These are phyloP conservation scores for Himantopus leucocephalus DNA, from an alignment of 2,113 vertebrate genomes.

Conservation along the genomic window DNA sequence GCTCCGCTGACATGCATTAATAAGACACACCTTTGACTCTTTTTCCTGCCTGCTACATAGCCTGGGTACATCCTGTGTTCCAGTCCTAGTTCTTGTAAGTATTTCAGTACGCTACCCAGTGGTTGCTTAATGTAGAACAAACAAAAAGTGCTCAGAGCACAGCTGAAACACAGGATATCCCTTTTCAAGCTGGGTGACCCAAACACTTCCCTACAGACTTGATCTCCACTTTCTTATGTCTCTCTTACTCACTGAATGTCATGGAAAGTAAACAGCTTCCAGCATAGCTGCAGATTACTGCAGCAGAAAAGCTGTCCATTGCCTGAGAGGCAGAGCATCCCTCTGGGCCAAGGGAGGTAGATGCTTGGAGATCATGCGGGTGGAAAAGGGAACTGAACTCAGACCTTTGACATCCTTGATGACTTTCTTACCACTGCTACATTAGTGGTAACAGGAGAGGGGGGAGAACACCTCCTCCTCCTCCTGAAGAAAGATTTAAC, in stretches of 20 bases:
- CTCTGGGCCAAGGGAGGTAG: neutral
- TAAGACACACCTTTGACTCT: neutral
- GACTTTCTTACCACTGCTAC: neutral
- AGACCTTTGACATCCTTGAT: neutral
- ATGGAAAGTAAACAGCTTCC: neutral
- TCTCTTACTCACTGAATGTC: neutral
- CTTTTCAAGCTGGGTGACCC: neutral
- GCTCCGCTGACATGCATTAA: neutral
- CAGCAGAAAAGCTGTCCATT: neutral
- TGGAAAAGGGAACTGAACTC: neutral
- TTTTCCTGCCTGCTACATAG: neutral
- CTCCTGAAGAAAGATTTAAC: neutral
- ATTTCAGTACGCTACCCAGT: neutral
- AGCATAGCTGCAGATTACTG: neutral
- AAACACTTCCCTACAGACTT: neutral
- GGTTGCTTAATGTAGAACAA: neutral
- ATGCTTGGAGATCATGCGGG: fast-evolving
- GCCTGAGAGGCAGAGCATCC: neutral
- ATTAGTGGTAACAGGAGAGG: fast-evolving
- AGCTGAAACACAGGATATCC: neutral
- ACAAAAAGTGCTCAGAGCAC: neutral
- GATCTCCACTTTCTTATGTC: neutral
- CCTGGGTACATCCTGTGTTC: neutral
- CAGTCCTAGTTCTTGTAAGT: neutral
- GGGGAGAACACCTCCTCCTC: neutral